A percentile compares a stretch with the other conserved stretches of the same genome.
phyloP scores from a whole-genome alignment of 1,140 invertebrate genomes.

The Ceratosolen fusciceps region DNA sequence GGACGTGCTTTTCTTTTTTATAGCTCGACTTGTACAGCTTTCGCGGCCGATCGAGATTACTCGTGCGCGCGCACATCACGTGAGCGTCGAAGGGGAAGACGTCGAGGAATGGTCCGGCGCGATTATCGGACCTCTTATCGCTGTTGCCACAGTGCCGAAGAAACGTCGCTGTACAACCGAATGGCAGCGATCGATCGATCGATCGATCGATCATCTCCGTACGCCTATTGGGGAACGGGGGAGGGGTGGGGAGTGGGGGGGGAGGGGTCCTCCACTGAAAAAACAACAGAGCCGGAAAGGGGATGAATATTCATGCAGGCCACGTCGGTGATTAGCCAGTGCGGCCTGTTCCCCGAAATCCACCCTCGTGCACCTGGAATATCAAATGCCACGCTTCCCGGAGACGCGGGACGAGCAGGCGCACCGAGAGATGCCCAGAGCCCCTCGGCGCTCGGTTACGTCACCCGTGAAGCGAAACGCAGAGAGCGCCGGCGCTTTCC shows the following conservation, averaged over 20 bases:
- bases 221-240: too few species aligned
- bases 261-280: too few species aligned
- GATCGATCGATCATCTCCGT: too few species aligned
- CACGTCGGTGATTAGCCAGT: background rate
- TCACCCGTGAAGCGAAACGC: too few species aligned
- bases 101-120: background rate
- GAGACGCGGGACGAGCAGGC: background rate
- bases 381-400: constrained; percentile 14
- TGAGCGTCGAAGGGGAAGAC: background rate
- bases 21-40: too few species aligned
- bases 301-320: background rate
- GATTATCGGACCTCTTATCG: background rate
- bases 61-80: too few species aligned
- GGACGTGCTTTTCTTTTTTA: too few species aligned
- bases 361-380: background rate
- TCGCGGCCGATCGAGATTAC: too few species aligned
- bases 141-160: background rate
- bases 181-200: background rate
- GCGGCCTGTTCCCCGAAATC: background rate
- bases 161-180: background rate
- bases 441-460: too few species aligned
- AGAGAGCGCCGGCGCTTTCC: too few species aligned
- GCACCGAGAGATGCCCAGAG: background rate
- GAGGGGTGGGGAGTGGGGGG: too few species aligned
- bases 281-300: background rate